Evolutionary conservation across 2,888 invertebrate species (phyloP).

Genomic region (Eurytoma californica): DNA sequence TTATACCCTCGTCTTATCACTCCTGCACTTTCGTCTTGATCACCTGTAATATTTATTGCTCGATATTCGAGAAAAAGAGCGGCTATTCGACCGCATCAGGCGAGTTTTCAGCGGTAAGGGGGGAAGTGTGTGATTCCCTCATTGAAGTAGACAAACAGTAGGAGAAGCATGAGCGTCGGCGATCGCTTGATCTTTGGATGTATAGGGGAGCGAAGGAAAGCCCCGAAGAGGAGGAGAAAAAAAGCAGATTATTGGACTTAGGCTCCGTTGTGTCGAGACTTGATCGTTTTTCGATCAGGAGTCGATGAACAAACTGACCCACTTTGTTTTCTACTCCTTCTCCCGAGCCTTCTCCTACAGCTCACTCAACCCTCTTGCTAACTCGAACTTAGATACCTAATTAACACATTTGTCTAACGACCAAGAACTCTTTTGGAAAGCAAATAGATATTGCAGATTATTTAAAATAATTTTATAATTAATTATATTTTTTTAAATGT

Average conservation of each 20-base stretch:
- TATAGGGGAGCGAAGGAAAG: not conserved
- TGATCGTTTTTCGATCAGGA: conserved; percentile 51
- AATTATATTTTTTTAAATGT: too few species aligned
- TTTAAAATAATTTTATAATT: too few species aligned
- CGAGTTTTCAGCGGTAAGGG: conserved; percentile 23
- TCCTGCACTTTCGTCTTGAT: conserved; percentile 56
- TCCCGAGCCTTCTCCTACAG: conserved; percentile 16
- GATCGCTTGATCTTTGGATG: not conserved
- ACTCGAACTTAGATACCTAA: too few species aligned
- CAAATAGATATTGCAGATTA: too few species aligned
- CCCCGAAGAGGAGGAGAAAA: not conserved
- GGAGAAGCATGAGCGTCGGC: not conserved
- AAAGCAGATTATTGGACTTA: conserved; percentile 48
- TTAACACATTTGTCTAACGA: too few species aligned
- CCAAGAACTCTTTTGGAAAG: too few species aligned
- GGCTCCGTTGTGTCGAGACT: conserved; percentile 36
- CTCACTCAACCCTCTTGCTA: not conserved
- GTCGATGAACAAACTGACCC: conserved; percentile 35
- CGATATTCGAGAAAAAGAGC: conserved; percentile 53
- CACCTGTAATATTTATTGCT: conserved; percentile 73
- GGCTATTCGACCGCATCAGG: not conserved
- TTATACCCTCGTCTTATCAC: too few species aligned
- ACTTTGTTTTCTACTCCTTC: conserved; percentile 42
- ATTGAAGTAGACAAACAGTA: conserved; percentile 12
- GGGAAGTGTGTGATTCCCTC: conserved; percentile 15